These are phyloP conservation scores for Dasypus novemcinctus DNA, from an alignment of 2,113 vertebrate genomes.

Conservation along the genomic window DNA sequence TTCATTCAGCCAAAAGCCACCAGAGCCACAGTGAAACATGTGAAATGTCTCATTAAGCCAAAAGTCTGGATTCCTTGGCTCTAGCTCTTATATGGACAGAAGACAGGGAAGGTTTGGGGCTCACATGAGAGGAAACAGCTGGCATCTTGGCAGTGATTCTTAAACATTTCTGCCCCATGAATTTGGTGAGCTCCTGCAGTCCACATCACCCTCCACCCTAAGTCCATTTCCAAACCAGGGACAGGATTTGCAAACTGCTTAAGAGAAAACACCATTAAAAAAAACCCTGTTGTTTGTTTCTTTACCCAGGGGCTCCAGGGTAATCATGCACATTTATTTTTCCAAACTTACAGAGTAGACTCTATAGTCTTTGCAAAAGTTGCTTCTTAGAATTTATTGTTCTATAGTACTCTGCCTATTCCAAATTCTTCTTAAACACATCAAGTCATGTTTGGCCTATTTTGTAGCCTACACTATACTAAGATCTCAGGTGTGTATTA, in stretches of 20 bases:
- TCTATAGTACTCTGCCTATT: background rate
- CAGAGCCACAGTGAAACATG: background rate
- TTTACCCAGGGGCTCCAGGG: background rate
- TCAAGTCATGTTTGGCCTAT: background rate
- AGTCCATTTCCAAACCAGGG: background rate
- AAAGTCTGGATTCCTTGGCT: background rate
- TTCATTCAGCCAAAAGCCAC: background rate
- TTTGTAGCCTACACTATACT: background rate
- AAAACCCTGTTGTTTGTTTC: background rate
- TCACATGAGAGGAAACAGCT: background rate
- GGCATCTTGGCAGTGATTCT: background rate
- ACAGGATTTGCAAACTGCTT: background rate
- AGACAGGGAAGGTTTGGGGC: background rate
- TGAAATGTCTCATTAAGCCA: background rate
- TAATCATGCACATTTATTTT: background rate
- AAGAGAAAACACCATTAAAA: background rate
- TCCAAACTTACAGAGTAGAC: background rate
- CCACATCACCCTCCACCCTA: background rate
- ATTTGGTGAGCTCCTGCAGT: background rate
- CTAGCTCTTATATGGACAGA: background rate
- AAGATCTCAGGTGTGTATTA: background rate
- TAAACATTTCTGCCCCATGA: background rate
- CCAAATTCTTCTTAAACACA: slow-evolving; percentile 18
- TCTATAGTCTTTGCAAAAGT: background rate
- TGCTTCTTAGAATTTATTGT: background rate